Conservation (phyloP, 2,888 invertebrate species). For the Phania funesta region DNA sequence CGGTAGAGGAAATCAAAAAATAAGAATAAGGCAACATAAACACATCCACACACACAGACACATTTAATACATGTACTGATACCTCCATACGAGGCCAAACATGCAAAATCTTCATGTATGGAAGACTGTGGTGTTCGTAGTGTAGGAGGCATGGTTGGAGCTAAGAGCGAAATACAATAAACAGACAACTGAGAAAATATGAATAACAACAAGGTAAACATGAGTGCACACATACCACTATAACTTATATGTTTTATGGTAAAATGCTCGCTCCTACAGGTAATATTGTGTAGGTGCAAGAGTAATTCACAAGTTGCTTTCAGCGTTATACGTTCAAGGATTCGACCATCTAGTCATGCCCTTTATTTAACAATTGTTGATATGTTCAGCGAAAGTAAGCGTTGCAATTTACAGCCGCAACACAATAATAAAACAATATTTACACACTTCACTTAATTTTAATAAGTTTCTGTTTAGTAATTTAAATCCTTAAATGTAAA, state of each 20-base stretch:
- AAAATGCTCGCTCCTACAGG: neutral
- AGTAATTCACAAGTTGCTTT: too few species aligned
- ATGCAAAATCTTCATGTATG: constrained; percentile 7
- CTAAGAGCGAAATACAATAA: constrained; percentile 57
- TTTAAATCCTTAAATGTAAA: constrained; percentile 71
- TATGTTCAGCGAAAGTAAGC: too few species aligned
- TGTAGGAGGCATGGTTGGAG: constrained; percentile 4
- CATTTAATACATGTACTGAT: neutral
- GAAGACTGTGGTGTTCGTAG: neutral
- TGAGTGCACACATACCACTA: neutral
- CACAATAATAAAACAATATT: too few species aligned
- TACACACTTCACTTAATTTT: too few species aligned
- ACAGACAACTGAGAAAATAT: constrained; percentile 59
- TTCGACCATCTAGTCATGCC: too few species aligned
- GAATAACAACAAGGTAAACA: constrained; percentile 40
- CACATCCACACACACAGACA: constrained; percentile 2
- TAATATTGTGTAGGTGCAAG: constrained; percentile 5
- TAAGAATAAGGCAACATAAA: constrained; percentile 48
- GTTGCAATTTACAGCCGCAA: neutral
- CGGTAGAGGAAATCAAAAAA: constrained; percentile 67
- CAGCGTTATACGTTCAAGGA: neutral
- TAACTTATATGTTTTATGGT: neutral
- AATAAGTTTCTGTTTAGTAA: too few species aligned
- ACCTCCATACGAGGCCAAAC: neutral
- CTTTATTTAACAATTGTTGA: too few species aligned